Conservation (phyloP, 2,113 vertebrate species). For the Hyperoodon ampullatus region DNA sequence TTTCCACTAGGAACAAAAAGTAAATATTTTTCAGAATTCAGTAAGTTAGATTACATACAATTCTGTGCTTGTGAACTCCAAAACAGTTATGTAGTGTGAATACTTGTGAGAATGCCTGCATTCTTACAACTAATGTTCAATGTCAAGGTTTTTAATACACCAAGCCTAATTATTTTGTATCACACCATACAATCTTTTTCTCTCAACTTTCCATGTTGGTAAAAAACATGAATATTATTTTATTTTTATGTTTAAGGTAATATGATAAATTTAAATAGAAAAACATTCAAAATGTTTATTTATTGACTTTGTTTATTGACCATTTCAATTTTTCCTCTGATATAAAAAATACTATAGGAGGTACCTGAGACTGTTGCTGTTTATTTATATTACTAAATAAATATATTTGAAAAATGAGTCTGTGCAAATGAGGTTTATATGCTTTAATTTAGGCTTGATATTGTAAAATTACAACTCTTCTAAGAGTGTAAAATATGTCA, state of each 20-base stretch:
- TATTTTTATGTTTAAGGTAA: background rate
- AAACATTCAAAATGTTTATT: background rate
- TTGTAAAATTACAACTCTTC: background rate
- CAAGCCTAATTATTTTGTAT: background rate
- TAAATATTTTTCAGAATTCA: background rate
- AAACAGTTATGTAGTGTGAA: background rate
- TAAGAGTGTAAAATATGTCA: background rate
- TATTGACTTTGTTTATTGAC: background rate
- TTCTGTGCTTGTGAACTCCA: background rate
- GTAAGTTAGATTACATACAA: background rate
- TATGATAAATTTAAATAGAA: background rate
- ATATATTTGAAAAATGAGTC: background rate
- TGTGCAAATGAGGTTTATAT: background rate
- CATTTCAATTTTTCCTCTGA: background rate
- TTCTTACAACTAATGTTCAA: background rate
- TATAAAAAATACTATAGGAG: background rate
- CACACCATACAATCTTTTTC: background rate
- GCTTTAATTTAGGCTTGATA: background rate
- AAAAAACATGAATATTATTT: background rate
- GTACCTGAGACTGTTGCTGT: background rate
- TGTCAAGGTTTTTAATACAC: background rate
- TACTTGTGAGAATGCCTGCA: background rate
- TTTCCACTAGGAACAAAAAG: background rate
- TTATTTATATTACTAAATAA: background rate
- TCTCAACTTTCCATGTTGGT: background rate